These are phyloP conservation scores for Tetranychus truncatus DNA, from an alignment of 2,888 invertebrate species.

Conservation along the genomic window DNA sequence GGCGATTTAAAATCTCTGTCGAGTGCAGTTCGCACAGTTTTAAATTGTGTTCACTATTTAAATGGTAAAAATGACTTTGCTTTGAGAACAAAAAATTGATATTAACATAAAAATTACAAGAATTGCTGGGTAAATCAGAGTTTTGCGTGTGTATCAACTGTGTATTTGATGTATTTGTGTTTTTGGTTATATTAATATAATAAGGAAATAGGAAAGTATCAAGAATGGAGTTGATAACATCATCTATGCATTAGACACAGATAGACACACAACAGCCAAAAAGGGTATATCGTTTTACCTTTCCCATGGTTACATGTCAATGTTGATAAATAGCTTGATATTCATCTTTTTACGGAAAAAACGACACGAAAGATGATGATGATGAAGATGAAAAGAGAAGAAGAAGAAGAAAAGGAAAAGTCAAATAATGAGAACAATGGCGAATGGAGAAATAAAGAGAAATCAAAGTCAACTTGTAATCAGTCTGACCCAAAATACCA, in stretches of 20 bases:
- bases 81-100: too few relatives aligned
- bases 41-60: too few relatives aligned
- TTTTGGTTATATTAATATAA: neutral
- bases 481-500: neutral
- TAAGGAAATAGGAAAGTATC: neutral
- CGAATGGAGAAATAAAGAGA: neutral
- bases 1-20: too few relatives aligned
- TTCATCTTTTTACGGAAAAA: neutral
- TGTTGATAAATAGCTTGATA: slow-evolving; percentile 1
- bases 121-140: neutral
- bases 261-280: neutral
- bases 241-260: neutral
- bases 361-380: neutral
- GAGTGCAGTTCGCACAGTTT: too few relatives aligned
- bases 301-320: slow-evolving; percentile 1
- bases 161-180: neutral
- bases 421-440: neutral
- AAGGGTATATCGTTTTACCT: slow-evolving; percentile 1
- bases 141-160: neutral
- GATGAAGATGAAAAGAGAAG: neutral
- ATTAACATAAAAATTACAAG: neutral
- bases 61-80: too few relatives aligned
- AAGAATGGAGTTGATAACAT: neutral
- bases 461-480: neutral
- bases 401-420: neutral